Percentiles rank a stretch among this genome's conserved stretches.
Evolutionary conservation across 2,888 invertebrate genomes (phyloP).

Genomic region (Heliconius ethilla): DNA sequence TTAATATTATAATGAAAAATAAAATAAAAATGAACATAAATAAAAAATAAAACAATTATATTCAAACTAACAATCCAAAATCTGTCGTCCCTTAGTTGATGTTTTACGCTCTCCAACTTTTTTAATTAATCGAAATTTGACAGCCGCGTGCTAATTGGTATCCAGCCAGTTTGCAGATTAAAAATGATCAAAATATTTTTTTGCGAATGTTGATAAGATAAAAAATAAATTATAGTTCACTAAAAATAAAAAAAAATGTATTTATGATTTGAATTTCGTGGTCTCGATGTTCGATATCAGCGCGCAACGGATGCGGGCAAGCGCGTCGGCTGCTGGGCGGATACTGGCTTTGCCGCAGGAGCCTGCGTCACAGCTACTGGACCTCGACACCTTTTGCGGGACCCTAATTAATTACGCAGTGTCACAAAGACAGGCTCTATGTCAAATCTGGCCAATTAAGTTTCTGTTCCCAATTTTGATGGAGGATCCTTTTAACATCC

Average conservation of each 20-base stretch:
- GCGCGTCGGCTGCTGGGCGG: conserved; percentile 62
- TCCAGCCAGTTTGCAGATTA: conserved; percentile 8
- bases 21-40: not conserved
- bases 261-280: conserved; percentile 41
- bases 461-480: conserved; percentile 29
- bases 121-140: conserved; percentile 35
- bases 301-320: conserved; percentile 54
- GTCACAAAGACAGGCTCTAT: conserved; percentile 63
- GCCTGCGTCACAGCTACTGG: conserved; percentile 76
- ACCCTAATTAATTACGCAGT: conserved; percentile 77
- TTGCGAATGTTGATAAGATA: not conserved
- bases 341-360: conserved; percentile 76
- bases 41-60: conserved; percentile 28
- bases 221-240: conserved; percentile 27
- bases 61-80: conserved; percentile 25
- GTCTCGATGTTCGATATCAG: conserved; percentile 44
- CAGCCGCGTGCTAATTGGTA: conserved; percentile 23
- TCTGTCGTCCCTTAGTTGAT: conserved; percentile 28
- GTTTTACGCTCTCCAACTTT: conserved; percentile 37
- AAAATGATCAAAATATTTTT: conserved; percentile 14
- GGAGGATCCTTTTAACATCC: conserved; percentile 12
- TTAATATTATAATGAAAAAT: not conserved
- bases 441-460: conserved; percentile 46
- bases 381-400: conserved; percentile 76
- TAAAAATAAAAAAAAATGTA: conserved; percentile 26